Evolutionary conservation across 2,888 invertebrate genomes (phyloP).

Genomic region (Dicycla oo): DNA sequence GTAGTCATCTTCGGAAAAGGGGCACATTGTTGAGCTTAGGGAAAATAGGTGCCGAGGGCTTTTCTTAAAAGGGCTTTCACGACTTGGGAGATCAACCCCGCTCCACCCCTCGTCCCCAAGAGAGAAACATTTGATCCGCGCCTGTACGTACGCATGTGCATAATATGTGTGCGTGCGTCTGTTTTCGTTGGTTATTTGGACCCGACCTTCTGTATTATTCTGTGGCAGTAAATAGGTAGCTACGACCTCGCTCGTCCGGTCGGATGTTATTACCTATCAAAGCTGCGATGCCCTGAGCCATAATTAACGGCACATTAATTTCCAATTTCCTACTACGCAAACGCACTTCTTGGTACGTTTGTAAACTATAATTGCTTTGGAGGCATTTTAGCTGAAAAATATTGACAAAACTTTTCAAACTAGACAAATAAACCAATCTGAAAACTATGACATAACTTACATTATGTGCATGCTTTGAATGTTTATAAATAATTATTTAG

Average conservation of each 20-base stretch:
- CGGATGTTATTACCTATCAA: conserved; percentile 46
- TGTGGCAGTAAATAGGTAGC: conserved; percentile 4
- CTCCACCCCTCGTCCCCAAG: too few relatives aligned
- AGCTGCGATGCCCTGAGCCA: conserved; percentile 28
- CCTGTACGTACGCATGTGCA: not conserved
- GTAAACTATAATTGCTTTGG: conserved; percentile 14
- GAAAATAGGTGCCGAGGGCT: too few relatives aligned
- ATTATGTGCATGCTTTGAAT: not conserved
- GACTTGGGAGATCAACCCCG: too few relatives aligned
- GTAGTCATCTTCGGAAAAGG: too few relatives aligned
- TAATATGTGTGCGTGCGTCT: too few relatives aligned
- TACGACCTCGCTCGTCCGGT: conserved; percentile 8
- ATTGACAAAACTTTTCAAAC: not conserved
- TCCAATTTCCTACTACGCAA: conserved; percentile 38
- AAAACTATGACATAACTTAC: not conserved
- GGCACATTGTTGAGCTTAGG: too few relatives aligned
- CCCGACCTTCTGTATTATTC: not conserved
- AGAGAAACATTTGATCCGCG: too few relatives aligned
- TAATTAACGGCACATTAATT: conserved; percentile 46
- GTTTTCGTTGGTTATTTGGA: not conserved
- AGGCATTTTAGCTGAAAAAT: not conserved
- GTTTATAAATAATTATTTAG: not conserved
- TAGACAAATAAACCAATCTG: not conserved
- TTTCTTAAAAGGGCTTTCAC: too few relatives aligned
- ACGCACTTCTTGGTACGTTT: conserved; percentile 3